phyloP scores from a whole-genome alignment of 2,888 invertebrate genomes.

The Drosophila yooni region DNA sequence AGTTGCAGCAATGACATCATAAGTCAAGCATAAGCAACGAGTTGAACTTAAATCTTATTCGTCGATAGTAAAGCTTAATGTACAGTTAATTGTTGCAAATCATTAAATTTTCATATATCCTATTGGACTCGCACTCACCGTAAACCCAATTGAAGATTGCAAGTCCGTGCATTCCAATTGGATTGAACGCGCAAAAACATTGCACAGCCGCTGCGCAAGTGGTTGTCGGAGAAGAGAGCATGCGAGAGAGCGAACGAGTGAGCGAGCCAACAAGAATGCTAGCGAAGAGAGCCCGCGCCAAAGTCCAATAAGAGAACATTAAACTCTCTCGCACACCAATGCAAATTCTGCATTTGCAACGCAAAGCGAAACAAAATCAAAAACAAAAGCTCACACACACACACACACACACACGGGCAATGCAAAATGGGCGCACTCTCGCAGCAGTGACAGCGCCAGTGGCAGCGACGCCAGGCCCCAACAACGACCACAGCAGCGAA shows the following conservation, averaged over 20 bases:
- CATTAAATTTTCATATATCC: not conserved
- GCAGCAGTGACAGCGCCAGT: constrained; percentile 16
- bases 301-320: constrained; percentile 33
- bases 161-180: constrained; percentile 78
- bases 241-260: constrained; percentile 13
- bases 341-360: constrained; percentile 75
- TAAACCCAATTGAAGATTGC: constrained; percentile 44
- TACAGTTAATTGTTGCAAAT: constrained; percentile 6
- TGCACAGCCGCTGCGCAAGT: constrained; percentile 64
- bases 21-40: not conserved
- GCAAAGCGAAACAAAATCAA: constrained; percentile 42
- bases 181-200: constrained; percentile 60
- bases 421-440: constrained; percentile 66
- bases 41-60: not conserved
- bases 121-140: not conserved
- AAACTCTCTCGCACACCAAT: constrained; percentile 47
- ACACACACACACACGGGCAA: constrained; percentile 27
- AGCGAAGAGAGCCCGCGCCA: constrained; percentile 19
- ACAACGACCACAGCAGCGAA: constrained; percentile 40
- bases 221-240: constrained; percentile 37
- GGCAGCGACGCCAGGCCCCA: constrained; percentile 32
- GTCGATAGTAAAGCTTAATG: not conserved
- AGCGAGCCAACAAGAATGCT: constrained; percentile 3
- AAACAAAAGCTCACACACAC: constrained; percentile 51
- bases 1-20: constrained; percentile 70